These are phyloP conservation scores for Bettongia penicillata DNA, from an alignment of 2,113 vertebrate genomes.

Conservation along the genomic window DNA sequence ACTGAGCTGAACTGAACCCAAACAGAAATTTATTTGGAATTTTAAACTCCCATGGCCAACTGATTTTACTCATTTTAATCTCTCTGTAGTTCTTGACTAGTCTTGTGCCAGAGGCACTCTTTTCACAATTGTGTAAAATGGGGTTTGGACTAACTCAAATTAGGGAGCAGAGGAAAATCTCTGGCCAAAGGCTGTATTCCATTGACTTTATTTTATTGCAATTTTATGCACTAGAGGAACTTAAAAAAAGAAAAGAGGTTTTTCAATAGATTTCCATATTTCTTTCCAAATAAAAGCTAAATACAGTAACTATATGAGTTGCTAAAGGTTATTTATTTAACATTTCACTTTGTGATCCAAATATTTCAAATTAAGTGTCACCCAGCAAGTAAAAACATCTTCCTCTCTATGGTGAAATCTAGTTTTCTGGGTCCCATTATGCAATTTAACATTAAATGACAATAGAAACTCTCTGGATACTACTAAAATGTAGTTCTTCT, in stretches of 20 bases:
- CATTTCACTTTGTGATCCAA: slow-evolving; percentile 4
- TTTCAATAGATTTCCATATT: slow-evolving; percentile 72
- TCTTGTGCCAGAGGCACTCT: slow-evolving; percentile 67
- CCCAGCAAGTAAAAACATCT: slow-evolving; percentile 5
- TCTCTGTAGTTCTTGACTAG: slow-evolving; percentile 66
- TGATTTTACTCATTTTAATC: slow-evolving; percentile 50
- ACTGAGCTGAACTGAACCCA: slow-evolving; percentile 33
- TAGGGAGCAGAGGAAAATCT: slow-evolving; percentile 68
- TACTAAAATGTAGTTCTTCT: not conserved
- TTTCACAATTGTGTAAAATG: slow-evolving; percentile 77
- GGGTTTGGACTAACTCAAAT: slow-evolving; percentile 71
- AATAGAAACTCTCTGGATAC: not conserved
- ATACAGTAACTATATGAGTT: slow-evolving; percentile 67
- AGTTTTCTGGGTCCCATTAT: not conserved
- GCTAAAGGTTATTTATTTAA: not conserved
- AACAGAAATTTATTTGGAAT: slow-evolving; percentile 53
- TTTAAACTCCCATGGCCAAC: slow-evolving; percentile 61
- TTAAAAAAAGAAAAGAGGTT: slow-evolving; percentile 68
- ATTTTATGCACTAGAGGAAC: slow-evolving; percentile 70
- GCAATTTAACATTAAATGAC: not conserved
- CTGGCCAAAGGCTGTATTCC: slow-evolving; percentile 75
- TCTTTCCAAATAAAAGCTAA: slow-evolving; percentile 68
- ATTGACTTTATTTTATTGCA: slow-evolving; percentile 68
- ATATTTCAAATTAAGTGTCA: not conserved
- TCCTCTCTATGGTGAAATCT: not conserved